phyloP scores from a whole-genome alignment of 1,140 invertebrate genomes.

The Drosophila biarmipes region DNA sequence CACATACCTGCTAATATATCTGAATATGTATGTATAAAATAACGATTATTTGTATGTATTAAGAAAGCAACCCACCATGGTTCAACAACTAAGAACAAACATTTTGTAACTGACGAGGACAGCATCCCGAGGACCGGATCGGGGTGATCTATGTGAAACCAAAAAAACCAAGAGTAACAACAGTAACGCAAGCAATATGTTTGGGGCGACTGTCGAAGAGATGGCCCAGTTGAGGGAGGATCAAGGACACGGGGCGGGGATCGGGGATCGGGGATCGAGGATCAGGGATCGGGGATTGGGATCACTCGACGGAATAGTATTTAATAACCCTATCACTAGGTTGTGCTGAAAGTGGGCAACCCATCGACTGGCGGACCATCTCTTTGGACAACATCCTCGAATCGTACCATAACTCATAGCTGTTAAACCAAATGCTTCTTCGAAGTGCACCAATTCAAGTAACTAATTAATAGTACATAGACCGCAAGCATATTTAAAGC shows the following conservation, averaged over 20 bases:
- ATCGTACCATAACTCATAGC: constrained; percentile 39
- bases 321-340: constrained; percentile 33
- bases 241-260: not conserved
- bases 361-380: constrained; percentile 31
- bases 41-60: constrained; percentile 62
- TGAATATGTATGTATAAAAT: constrained; percentile 54
- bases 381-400: constrained; percentile 7
- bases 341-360: constrained; percentile 39
- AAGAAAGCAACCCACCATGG: constrained; percentile 82
- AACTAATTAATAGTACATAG: constrained; percentile 39
- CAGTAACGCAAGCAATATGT: constrained; percentile 49
- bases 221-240: constrained; percentile 18
- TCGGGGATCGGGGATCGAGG: not conserved
- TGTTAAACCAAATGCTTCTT: constrained; percentile 35
- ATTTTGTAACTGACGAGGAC: constrained; percentile 68
- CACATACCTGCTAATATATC: constrained; percentile 46
- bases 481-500: constrained; percentile 54
- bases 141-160: constrained; percentile 5
- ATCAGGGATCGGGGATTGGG: constrained; percentile 1
- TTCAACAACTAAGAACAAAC: constrained; percentile 78
- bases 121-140: constrained; percentile 42
- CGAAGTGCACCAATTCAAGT: constrained; percentile 66
- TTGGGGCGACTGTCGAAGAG: constrained; percentile 16
- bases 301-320: constrained; percentile 22
- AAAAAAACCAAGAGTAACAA: constrained; percentile 11